Evolutionary conservation across 2,888 invertebrate species (phyloP).

Genomic region (Conistra vaccinii): DNA sequence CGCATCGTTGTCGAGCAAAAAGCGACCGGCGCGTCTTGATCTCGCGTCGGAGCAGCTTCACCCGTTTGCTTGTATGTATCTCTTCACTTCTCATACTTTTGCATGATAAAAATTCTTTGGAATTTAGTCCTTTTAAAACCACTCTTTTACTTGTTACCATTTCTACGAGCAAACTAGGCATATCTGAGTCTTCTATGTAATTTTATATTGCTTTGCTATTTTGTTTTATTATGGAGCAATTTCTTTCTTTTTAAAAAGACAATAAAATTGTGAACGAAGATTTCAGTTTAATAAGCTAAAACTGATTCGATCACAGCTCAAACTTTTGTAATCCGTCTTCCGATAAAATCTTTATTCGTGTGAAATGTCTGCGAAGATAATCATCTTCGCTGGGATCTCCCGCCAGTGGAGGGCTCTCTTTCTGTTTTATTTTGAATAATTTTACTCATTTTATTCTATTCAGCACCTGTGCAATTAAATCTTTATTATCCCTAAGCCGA

Average conservation of each 20-base stretch:
- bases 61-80: conserved; percentile 62
- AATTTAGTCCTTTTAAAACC: conserved; percentile 12
- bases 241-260: conserved; percentile 11
- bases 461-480: conserved; percentile 80
- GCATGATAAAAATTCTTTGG: conserved; percentile 22
- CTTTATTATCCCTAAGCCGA: conserved; percentile 79
- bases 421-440: conserved; percentile 74
- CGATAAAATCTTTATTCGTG: conserved; percentile 58
- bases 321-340: conserved; percentile 63
- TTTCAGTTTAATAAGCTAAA: conserved; percentile 40
- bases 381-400: conserved; percentile 56
- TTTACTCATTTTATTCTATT: conserved; percentile 71
- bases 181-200: not conserved
- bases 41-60: conserved; percentile 70
- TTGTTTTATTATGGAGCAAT: not conserved
- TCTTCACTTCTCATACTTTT: conserved; percentile 43
- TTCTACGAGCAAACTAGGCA: not conserved
- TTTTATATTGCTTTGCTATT: not conserved
- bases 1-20: conserved; percentile 81
- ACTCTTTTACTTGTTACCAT: not conserved
- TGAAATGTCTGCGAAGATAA: conserved; percentile 55
- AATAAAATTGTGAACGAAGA: not conserved
- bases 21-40: conserved; percentile 76
- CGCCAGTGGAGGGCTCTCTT: conserved; percentile 47
- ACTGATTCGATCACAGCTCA: conserved; percentile 45